Base-by-base conservation (phyloP, 2,888 invertebrate species). In the Clanis bilineata region DNA sequence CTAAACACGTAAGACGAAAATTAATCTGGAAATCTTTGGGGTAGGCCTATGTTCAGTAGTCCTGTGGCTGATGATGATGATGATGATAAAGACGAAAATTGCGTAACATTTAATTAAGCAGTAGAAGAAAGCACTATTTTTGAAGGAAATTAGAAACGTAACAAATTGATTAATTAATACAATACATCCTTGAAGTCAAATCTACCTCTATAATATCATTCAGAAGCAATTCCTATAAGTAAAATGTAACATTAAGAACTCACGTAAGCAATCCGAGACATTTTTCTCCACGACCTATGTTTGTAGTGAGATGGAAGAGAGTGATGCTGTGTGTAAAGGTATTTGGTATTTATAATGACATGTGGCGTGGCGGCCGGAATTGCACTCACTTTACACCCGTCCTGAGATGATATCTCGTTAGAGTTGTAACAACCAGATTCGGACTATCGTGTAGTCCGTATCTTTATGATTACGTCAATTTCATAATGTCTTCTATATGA, bases 241-340 rank as follows among this genome's bases (percentile, higher is more conserved):
- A 44, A 59, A 21, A 10, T 39, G 21, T 57, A 15, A 23, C 3
- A 3, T 23, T 44, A 45, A 63, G 15, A 10, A 87, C 89, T 89
- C 73, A 89, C 88, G 65, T 75, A 82, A 72, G 62, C 66, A 58
- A 79, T 64, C 62, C 70, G 72, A 61, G 67, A 66, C 85, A 88
- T 87, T 79, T 82, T 81, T 63, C 66, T 55, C 60, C 60, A 63
- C 69, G 63, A 74, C 69, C 68, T 64, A 62, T 67, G 66, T 61
- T 62, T 61, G 64, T 66, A 69, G 64, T 67, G 70, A 63, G 54
- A 70, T 69, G 71, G 75, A 76, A 70, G 85, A 85, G 83, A 89
- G 87, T 90, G 86, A 63, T 63, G 60, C 61, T 21, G 57, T 54
- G 6, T 58, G 58, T 36, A 18, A 43, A 38, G n/a, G 43, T 44